Evolutionary conservation across 2,797 vertebrate genomes (phyloP).

Genomic region (Phyllotis vaccarum): DNA sequence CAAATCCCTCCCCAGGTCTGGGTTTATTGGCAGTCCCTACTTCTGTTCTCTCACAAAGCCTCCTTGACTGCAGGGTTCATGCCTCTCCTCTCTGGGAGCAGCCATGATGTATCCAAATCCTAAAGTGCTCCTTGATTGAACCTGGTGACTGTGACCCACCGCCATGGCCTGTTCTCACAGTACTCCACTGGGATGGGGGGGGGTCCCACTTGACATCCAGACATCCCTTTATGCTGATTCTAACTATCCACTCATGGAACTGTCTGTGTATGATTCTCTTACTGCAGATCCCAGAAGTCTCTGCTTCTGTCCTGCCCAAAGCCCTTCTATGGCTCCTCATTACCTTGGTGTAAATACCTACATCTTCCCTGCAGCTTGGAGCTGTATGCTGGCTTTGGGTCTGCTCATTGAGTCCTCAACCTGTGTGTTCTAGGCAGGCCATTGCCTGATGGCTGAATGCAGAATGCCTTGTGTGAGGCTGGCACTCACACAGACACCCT

Average conservation of each 20-base stretch:
- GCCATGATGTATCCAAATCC: accelerated
- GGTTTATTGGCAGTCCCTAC: accelerated
- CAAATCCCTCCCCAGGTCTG: accelerated
- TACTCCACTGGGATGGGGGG: accelerated
- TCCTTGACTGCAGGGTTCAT: background rate
- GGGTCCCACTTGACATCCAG: background rate
- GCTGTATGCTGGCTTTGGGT: background rate
- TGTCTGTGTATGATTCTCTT: too few species aligned
- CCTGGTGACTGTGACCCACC: background rate
- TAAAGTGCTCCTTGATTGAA: background rate
- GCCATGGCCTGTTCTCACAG: background rate
- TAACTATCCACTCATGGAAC: background rate
- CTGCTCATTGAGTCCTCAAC: accelerated
- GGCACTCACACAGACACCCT: background rate
- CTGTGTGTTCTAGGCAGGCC: accelerated
- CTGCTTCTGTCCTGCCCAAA: background rate
- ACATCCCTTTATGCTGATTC: background rate
- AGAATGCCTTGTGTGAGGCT: accelerated
- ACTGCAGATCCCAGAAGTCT: background rate
- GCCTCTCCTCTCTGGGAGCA: too few species aligned
- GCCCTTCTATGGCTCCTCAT: background rate
- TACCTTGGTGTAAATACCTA: accelerated
- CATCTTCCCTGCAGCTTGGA: background rate
- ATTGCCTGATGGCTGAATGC: background rate
- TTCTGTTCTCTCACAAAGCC: background rate